These are phyloP conservation scores for Linurgus olivaceus DNA, from an alignment of 2,797 vertebrate genomes.

Conservation along the genomic window DNA sequence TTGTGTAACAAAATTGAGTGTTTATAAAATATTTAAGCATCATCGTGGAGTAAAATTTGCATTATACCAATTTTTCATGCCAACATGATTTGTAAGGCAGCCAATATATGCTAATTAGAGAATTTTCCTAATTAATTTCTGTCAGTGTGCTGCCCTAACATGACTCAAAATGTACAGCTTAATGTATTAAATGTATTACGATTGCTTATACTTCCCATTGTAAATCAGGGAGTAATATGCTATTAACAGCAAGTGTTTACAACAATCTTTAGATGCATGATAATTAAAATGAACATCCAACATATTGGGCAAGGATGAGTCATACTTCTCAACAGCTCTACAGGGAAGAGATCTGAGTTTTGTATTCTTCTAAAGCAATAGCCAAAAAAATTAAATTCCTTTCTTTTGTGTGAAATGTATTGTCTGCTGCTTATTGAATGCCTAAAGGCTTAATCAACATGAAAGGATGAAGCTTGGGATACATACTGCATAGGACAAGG, in stretches of 20 bases:
- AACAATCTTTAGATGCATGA: constrained; percentile 26
- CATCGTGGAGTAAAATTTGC: not conserved
- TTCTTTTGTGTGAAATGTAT: constrained; percentile 11
- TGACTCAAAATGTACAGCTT: constrained; percentile 33
- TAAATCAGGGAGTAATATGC: not conserved
- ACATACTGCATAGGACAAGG: not conserved
- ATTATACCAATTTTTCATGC: constrained; percentile 20
- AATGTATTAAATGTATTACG: constrained; percentile 13
- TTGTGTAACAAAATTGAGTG: not conserved
- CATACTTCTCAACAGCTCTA: constrained; percentile 11
- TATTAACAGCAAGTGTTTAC: constrained; percentile 25
- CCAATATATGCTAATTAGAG: not conserved
- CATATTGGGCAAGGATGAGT: constrained; percentile 35
- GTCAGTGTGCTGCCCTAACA: not conserved
- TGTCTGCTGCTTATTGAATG: not conserved
- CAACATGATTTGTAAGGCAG: constrained; percentile 35
- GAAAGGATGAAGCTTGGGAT: not conserved
- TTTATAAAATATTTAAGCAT: constrained; percentile 51
- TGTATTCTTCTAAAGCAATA: constrained; percentile 21
- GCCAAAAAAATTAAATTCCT: not conserved
- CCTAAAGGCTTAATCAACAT: not conserved
- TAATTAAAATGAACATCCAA: constrained; percentile 49
- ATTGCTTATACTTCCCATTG: not conserved
- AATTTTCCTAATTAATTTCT: constrained; percentile 34
- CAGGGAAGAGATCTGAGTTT: constrained; percentile 23